Percentiles rank a stretch among this genome's conserved stretches.
Conservation (phyloP, 2,797 vertebrate genomes). For the Pangasius sanitwongsei region DNA sequence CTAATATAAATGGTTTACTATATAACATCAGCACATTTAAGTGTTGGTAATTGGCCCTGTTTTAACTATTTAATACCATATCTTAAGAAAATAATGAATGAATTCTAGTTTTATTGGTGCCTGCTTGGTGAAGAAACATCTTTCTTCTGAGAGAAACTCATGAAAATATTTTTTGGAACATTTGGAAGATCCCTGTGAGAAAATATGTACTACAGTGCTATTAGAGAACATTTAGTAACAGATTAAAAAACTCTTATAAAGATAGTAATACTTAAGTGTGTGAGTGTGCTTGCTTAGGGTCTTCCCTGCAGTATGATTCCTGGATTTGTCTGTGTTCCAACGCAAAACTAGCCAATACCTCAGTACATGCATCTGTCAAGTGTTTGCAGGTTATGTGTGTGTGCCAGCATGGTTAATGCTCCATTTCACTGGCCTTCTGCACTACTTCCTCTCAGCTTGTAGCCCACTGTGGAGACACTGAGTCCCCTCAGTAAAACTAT, state of each 20-base stretch:
- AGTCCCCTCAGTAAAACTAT: conserved; percentile 42
- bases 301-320: not conserved
- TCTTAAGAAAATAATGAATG: not conserved
- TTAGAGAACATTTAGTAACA: not conserved
- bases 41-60: not conserved
- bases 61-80: not conserved
- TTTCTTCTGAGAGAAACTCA: not conserved
- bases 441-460: conserved; percentile 38
- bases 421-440: conserved; percentile 49
- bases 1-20: not conserved
- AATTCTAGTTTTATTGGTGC: too few species aligned
- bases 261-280: not conserved
- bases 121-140: not conserved
- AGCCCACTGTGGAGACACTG: conserved; percentile 14
- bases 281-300: not conserved
- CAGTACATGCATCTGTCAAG: conserved; percentile 4
- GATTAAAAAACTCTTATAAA: not conserved
- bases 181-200: not conserved
- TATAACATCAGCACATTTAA: not conserved
- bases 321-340: not conserved
- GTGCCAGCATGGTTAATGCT: conserved; percentile 39
- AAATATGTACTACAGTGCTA: not conserved
- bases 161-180: too few species aligned
- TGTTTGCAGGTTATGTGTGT: conserved; percentile 23
- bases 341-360: conserved; percentile 8